Conservation (phyloP, 92 coral and sea anemone genomes). For the Bergia puertoricense region DNA sequence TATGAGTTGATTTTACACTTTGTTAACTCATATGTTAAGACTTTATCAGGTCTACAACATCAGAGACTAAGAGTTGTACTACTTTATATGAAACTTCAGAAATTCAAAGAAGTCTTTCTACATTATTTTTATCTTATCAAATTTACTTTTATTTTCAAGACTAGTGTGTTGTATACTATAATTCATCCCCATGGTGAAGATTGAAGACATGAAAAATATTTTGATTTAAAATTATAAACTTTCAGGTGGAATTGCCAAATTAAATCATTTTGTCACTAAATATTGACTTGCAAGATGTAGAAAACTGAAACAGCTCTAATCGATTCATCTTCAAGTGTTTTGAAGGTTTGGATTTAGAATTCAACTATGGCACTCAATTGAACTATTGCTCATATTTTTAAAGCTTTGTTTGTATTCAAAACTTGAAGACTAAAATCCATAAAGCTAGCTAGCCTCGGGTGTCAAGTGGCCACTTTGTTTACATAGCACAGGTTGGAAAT, state of each 20-base stretch:
- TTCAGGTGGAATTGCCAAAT: neutral
- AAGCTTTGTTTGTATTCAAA: neutral
- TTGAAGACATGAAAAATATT: slow-evolving; percentile 2
- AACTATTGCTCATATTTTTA: neutral
- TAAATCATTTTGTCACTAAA: slow-evolving; percentile 1
- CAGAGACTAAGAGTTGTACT: too few species aligned
- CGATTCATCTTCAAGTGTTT: neutral
- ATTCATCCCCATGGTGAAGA: slow-evolving; percentile 26
- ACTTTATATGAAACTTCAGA: neutral
- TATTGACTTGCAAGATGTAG: neutral
- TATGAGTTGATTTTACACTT: neutral
- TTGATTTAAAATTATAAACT: neutral
- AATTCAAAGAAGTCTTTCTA: too few species aligned
- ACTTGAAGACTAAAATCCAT: neutral
- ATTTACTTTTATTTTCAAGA: neutral
- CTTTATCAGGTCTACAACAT: neutral
- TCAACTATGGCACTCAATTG: neutral
- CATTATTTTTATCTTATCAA: neutral
- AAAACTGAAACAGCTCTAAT: neutral
- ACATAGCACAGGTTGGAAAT: neutral
- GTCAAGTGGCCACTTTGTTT: slow-evolving; percentile 22
- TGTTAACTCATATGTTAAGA: neutral
- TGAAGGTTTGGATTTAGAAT: neutral
- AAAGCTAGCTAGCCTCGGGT: neutral
- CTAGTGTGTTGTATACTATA: neutral